These are phyloP conservation scores for Tipula unca DNA, from an alignment of 2,888 invertebrate species.

Conservation along the genomic window DNA sequence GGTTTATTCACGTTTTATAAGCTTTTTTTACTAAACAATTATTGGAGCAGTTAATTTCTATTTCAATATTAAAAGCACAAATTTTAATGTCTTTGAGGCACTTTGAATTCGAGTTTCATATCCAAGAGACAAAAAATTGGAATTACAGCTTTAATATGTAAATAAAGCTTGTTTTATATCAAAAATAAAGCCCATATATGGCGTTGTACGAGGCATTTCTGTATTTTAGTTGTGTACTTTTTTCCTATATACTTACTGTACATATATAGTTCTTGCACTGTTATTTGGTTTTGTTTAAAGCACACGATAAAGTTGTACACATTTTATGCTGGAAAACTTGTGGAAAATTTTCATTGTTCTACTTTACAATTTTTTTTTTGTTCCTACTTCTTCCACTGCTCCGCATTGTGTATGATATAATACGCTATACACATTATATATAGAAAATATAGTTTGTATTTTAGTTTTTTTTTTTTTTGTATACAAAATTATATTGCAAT, in stretches of 20 bases:
- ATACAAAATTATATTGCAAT: neutral
- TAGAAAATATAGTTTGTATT: neutral
- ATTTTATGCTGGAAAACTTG: conserved; percentile 1
- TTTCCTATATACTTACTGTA: neutral
- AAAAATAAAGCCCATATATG: neutral
- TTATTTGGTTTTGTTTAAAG: neutral
- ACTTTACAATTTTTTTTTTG: neutral
- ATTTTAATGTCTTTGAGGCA: too few relatives aligned
- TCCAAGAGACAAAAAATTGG: too few relatives aligned
- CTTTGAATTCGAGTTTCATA: too few relatives aligned
- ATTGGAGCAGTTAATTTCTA: too few relatives aligned
- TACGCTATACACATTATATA: neutral
- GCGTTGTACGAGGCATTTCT: neutral
- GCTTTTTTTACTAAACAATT: too few relatives aligned
- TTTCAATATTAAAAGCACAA: too few relatives aligned
- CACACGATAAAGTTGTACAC: neutral
- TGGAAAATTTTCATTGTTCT: neutral
- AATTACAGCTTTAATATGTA: too few relatives aligned
- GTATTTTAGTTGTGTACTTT: neutral
- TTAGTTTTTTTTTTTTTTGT: neutral
- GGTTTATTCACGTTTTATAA: too few relatives aligned
- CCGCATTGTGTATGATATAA: neutral
- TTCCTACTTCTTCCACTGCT: neutral
- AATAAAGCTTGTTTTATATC: too few relatives aligned
- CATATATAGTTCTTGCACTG: neutral